Conservation (phyloP, 1,140 invertebrate genomes). For the Drosophila paulistorum region DNA sequence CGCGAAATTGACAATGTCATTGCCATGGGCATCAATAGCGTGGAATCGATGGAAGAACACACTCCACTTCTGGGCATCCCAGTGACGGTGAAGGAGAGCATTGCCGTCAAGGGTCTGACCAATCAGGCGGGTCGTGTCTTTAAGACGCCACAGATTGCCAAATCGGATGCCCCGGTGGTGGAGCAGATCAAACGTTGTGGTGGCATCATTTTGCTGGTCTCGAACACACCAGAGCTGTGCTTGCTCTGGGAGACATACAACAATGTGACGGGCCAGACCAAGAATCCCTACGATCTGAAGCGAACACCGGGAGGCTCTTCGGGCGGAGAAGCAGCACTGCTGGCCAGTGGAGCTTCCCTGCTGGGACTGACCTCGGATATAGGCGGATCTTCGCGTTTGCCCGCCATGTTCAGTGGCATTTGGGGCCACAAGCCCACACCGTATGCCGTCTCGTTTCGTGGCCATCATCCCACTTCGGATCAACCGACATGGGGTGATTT, state of each 20-base stretch:
- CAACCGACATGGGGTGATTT: conserved; percentile 85
- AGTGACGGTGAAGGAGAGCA: conserved; percentile 88
- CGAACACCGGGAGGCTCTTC: conserved; percentile 90
- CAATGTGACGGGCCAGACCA: conserved; percentile 92
- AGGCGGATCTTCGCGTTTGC: conserved; percentile 92
- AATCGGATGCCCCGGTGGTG: conserved; percentile 89
- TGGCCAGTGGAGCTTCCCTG: conserved; percentile 89
- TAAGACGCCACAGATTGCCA: conserved; percentile 85
- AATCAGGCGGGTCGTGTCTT: conserved; percentile 85
- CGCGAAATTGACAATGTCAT: conserved; percentile 84
- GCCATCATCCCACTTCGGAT: conserved; percentile 85
- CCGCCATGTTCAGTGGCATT: conserved; percentile 93
- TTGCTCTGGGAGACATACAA: conserved; percentile 96
- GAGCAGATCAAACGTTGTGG: conserved; percentile 88
- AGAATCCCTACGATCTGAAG: conserved; percentile 93
- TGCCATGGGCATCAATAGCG: conserved; percentile 75
- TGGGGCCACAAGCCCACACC: conserved; percentile 92
- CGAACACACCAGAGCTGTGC: conserved; percentile 96
- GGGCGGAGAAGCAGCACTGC: conserved; percentile 89
- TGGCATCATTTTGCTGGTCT: conserved; percentile 93
- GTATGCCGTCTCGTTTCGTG: conserved; percentile 85
- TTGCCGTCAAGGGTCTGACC: conserved; percentile 86
- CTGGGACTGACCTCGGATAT: conserved; percentile 93
- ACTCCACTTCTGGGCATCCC: conserved; percentile 88
- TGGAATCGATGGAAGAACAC: conserved; percentile 84